Conservation (phyloP, 2,797 vertebrate genomes). For the Molossus alvarezi region DNA sequence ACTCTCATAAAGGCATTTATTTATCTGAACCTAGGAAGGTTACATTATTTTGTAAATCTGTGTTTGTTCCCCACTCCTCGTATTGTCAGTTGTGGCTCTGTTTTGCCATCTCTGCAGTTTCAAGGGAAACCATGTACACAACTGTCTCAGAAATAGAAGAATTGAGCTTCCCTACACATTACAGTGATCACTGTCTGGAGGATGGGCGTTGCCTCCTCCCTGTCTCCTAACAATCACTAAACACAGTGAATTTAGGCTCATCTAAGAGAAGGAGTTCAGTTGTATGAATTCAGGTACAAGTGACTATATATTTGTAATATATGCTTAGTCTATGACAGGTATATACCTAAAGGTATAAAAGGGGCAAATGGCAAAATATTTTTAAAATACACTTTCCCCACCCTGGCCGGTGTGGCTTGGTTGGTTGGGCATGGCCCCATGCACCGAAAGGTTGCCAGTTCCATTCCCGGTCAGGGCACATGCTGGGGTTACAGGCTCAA, state of each 20-base stretch:
- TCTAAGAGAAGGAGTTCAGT: background rate
- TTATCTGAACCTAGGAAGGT: slow-evolving; percentile 16
- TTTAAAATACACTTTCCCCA: background rate
- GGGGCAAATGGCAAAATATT: slow-evolving; percentile 28
- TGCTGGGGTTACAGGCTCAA: too few relatives aligned
- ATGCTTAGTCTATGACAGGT: background rate
- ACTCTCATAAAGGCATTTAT: background rate
- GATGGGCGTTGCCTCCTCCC: background rate
- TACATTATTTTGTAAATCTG: background rate
- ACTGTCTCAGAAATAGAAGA: background rate
- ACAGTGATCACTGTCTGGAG: background rate
- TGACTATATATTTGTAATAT: background rate
- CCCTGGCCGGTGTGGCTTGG: too few relatives aligned
- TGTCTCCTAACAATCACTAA: background rate
- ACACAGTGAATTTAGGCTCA: background rate
- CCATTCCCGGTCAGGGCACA: too few relatives aligned
- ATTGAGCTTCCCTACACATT: background rate
- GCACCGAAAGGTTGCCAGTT: too few relatives aligned
- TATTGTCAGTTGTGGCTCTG: background rate
- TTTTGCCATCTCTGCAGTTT: background rate
- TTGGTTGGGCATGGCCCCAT: too few relatives aligned
- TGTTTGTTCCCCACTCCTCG: background rate
- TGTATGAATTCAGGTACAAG: background rate
- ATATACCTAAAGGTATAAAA: background rate
- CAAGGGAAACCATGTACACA: background rate